Percentiles rank a stretch among this genome's conserved stretches.
These are phyloP conservation scores for Wasmannia auropunctata DNA, from an alignment of 1,140 invertebrate species.

Conservation along the genomic window DNA sequence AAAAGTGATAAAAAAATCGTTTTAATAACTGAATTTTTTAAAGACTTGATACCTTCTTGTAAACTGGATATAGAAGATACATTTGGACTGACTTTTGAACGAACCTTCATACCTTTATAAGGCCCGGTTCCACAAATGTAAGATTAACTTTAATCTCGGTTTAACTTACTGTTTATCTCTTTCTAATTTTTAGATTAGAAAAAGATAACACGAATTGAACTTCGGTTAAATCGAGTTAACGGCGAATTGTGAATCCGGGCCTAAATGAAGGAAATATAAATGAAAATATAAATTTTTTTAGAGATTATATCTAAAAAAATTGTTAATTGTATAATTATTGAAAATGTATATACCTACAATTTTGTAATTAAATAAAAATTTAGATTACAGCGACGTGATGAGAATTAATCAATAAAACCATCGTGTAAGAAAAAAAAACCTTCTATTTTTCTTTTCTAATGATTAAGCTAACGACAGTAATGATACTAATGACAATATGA, in stretches of 20 bases:
- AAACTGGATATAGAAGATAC: neutral
- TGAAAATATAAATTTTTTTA: neutral
- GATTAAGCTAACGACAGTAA: neutral
- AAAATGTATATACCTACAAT: neutral
- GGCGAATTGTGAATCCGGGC: too few relatives aligned
- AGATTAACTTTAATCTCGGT: too few relatives aligned
- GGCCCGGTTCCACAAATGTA: too few relatives aligned
- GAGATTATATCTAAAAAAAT: neutral
- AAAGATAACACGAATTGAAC: too few relatives aligned
- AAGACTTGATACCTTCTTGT: neutral
- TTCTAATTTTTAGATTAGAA: too few relatives aligned
- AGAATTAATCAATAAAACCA: neutral
- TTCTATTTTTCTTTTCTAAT: neutral
- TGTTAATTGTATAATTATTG: neutral
- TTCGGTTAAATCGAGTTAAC: too few relatives aligned
- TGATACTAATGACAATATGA: neutral
- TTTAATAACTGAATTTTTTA: neutral
- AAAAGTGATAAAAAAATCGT: neutral
- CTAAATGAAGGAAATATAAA: conserved; percentile 54
- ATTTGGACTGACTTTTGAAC: neutral
- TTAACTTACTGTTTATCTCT: too few relatives aligned
- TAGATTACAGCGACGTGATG: neutral
- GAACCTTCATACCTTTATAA: neutral
- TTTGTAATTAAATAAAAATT: conserved; percentile 26
- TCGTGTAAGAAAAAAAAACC: neutral